Percentiles rank a stretch among this genome's conserved stretches.
Conservation (phyloP, 2,797 vertebrate species). For the Allobates femoralis region DNA sequence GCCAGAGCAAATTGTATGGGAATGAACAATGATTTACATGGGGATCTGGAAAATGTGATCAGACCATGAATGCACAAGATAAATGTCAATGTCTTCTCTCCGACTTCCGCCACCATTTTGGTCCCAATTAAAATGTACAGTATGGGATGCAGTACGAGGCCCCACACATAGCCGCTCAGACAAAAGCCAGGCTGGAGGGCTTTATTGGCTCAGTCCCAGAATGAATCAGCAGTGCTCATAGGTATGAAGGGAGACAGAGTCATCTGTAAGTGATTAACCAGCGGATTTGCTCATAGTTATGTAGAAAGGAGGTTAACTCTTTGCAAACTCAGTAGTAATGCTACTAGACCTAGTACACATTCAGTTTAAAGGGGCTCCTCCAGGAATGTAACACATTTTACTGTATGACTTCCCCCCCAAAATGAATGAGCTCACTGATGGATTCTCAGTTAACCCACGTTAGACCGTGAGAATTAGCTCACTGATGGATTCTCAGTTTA, state of each 20-base stretch:
- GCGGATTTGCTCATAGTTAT: background rate
- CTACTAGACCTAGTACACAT: background rate
- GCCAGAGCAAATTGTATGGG: background rate
- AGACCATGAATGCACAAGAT: no score
- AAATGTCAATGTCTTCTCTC: no score
- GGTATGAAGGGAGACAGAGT: conserved; percentile 11
- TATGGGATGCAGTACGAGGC: background rate
- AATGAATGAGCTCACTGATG: no score
- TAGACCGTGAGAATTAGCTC: no score
- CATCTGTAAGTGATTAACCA: conserved; percentile 29
- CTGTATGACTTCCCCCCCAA: background rate
- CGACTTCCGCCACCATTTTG: background rate
- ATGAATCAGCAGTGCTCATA: conserved; percentile 7
- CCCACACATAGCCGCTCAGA: background rate
- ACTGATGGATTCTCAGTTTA: no score
- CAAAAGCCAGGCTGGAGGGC: background rate
- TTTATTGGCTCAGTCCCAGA: background rate
- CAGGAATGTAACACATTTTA: background rate
- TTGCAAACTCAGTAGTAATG: background rate
- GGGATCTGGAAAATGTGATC: no score
- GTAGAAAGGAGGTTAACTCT: background rate
- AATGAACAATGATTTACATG: no score
- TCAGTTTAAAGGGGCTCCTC: background rate
- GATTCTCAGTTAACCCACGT: no score
- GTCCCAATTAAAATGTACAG: background rate